Evolutionary conservation across 2,113 vertebrate genomes (phyloP), one percentile per base, ranked within the genome.

Genomic region (Plectropomus leopardus): DNA sequence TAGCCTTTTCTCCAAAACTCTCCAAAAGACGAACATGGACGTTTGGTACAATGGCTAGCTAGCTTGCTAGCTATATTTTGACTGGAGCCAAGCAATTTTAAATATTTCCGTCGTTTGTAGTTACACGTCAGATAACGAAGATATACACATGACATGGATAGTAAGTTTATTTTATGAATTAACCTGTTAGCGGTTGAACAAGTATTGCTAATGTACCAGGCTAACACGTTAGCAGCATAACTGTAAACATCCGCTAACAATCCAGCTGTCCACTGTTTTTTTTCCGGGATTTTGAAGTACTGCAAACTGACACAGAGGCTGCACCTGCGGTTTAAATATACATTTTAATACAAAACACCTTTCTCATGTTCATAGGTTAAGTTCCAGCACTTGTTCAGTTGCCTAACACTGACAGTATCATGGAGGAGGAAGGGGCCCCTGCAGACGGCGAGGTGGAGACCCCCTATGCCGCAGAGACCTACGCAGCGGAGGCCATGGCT

Each of bases 401-500:
- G 42, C 40, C 5, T 47, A 15, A 15, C 4, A 10, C 58, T 57
- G 55, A 66, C 61, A 17, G 42, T 67, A 65, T 14, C 0, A 91
- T 93, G 90, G 90, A 93, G 72, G 90, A 87, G 69, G 86, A 87
- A 58, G 87, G 72, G 36, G 71, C 23, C 23, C 67, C 84, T 3
- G 80, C 4, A 4, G 88, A 89, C 16, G 80, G 59, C 0, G 84
- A 86, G 34, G 48, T 42, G 36, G 83, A 80, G 53, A 51, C 65
- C 77, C 5, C 23, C 23, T 93, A 91, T 66, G 72, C 93, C 0
- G 95, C 96, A 0, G 96, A 97, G 40, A 93, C 92, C 21, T 89
- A 96, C 53, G 97, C 97, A 0, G 97, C 97, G 0, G 96, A 97
- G 84, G 91, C 97, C 47, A 95, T 98, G 96, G 97, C 97, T 0